Evolutionary conservation across 2,888 invertebrate genomes (phyloP), one percentile per base, ranked within the genome.

Genomic region (Myathropa florea): DNA sequence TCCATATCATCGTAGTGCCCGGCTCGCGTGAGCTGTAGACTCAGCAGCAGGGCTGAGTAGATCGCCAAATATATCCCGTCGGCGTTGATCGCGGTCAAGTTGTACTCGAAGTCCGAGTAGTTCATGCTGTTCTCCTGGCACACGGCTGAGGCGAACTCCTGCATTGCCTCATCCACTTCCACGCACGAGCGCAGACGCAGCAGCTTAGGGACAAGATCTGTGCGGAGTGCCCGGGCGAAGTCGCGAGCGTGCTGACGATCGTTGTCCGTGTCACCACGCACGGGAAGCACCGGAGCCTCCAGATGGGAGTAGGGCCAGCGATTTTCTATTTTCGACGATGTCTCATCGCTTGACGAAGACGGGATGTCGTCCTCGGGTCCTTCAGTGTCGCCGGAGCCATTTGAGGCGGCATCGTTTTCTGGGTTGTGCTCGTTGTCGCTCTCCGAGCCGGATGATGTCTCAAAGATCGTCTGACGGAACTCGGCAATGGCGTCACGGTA

Each of bases 51-150:
- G 0, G 97, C 96, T 0, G 97, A 96, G 91, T 97, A 98, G 0
- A 97, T 97, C 0, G 98, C 97, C 86, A 98, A 93, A 91, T 98
- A 98, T 55, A 98, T 96, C 24, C 98, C 98, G 93, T 98, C 98
- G 0, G 98, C 98, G 92, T 98, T 98, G 94, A 98, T 96, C 60
- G 94, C 94, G 0, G 94, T 93, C 2, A 95, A 94, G 89, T 95
- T 95, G 92, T 94, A 95, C 84, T 93, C 93, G 72, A 93, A 93
- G 64, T 93, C 92, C 1, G 93, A 93, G 82, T 91, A 92, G 55
- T 93, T 93, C 90, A 91, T 90, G 89, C 92, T 93, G 76, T 93
- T 93, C 94, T 97, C 95, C 93, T 97, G 96, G 92, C 98, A 98
- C 89, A 97, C 97, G 87, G 96, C 95, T 0, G 98, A 98, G 1